Evolutionary conservation across 1,140 invertebrate species (phyloP), one percentile per base, ranked within the genome.

Genomic region (Mesaphorura yosii): DNA sequence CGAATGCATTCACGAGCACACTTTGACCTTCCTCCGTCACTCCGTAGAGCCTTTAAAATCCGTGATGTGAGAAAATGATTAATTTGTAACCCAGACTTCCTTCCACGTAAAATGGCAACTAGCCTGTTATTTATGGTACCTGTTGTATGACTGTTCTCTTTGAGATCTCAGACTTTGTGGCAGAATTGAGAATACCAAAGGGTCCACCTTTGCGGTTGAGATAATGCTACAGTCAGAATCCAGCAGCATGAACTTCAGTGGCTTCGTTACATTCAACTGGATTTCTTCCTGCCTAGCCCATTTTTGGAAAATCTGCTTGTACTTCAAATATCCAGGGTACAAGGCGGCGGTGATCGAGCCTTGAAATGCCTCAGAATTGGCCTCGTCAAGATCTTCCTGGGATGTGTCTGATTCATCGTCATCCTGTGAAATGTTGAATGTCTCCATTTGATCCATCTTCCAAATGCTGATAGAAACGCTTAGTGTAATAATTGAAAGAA

Each of bases 1-100:
- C 54, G 34, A 52, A 53, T 1, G 59, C 57, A 28, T 57, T 51
- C 19, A 47, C 49, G 37, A 48, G 52, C 19, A 59, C 53, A 3
- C 53, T 50, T 14, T 34, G 4, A 10, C 42, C 52, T 27, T 2
- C n/a, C 25, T 14, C 17, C 5, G 25, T 45, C 2, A 39, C n/a
- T 22, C 52, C 52, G 41, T 48, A 22, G 6, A 54, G 20, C 22
- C 52, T 54, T 15, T n/a, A 37, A 29, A 41, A n/a, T n/a, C n/a
- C n/a, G n/a, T n/a, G n/a, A n/a, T n/a, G n/a, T n/a, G n/a, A n/a
- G n/a, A n/a, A n/a, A n/a, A n/a, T n/a, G n/a, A n/a, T n/a, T n/a
- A n/a, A n/a, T n/a, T n/a, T n/a, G n/a, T n/a, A n/a, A n/a, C n/a
- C n/a, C n/a, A n/a, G n/a, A n/a, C n/a, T n/a, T n/a, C n/a, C n/a